Evolutionary conservation across 2,797 vertebrate species (phyloP).

Genomic region (Diceros bicornis): DNA sequence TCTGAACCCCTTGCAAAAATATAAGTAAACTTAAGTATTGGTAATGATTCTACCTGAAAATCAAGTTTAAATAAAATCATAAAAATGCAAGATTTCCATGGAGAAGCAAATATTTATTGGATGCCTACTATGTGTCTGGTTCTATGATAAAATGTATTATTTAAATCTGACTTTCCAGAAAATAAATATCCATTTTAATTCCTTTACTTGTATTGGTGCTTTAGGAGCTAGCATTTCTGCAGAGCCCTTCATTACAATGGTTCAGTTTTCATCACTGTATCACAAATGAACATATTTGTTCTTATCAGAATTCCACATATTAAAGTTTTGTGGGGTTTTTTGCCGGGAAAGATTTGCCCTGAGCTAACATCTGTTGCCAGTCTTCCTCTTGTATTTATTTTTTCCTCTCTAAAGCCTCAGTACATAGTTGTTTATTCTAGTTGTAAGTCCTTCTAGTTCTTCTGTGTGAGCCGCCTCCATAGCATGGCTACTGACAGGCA

Average conservation of each 20-base stretch:
- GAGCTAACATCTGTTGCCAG: too few species aligned
- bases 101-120: background rate
- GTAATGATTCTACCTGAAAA: background rate
- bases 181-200: background rate
- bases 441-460: too few species aligned
- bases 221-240: background rate
- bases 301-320: background rate
- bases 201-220: background rate
- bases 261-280: background rate
- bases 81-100: background rate
- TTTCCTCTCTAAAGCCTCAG: too few species aligned
- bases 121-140: background rate
- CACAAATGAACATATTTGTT: background rate
- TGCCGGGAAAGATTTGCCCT: too few species aligned
- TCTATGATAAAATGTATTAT: background rate
- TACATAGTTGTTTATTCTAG: too few species aligned
- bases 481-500: too few species aligned
- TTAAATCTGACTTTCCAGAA: background rate
- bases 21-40: background rate
- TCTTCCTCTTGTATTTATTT: too few species aligned
- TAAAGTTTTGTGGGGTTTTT: background rate
- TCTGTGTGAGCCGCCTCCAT: too few species aligned
- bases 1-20: background rate
- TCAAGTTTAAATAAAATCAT: background rate
- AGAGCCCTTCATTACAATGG: background rate